Base-by-base conservation (phyloP, 53 echinoderm and acorn worm species). In the Temnopleurus reevesii region DNA sequence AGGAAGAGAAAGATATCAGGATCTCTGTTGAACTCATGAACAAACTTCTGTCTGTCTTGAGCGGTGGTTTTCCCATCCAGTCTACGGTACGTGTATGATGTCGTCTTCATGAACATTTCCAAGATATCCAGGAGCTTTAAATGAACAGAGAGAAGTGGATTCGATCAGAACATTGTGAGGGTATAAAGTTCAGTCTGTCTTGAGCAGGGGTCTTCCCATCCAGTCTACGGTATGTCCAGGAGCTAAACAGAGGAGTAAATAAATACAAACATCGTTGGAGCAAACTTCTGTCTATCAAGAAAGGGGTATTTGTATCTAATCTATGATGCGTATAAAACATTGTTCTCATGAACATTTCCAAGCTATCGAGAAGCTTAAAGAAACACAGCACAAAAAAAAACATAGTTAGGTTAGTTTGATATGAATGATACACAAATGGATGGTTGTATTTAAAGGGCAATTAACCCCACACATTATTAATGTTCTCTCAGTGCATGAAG, bases 311-410 rank as follows among this genome's bases (percentile, higher is more conserved):
- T n/a, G n/a, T n/a, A n/a, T n/a, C n/a, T n/a, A n/a, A n/a, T n/a
- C n/a, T n/a, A n/a, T n/a, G n/a, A n/a, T n/a, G n/a, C n/a, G n/a
- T n/a, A n/a, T n/a, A n/a, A n/a, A n/a, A n/a, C n/a, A n/a, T 97
- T n/a, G 95, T 90, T 88, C 92, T 93, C 29, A 97, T 60, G 89
- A 90, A 97, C 93, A 91, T 93, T 92, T 97, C 97, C 43, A 97
- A 55, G 45, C 95, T 95, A 89, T 95, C 93, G 12, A 97, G 79
- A 0, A 97, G 87, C 92, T 94, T 36, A n/a, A n/a, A 38, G 2
- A 41, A 23, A n/a, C n/a, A n/a, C n/a, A n/a, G n/a, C n/a, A n/a
- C n/a, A n/a, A n/a, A n/a, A n/a, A n/a, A n/a, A n/a, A n/a, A n/a
- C n/a, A n/a, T n/a, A n/a, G n/a, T n/a, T n/a, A n/a, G n/a, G n/a